Base-by-base conservation (phyloP, 2,888 invertebrate species). In the Helleia helle region DNA sequence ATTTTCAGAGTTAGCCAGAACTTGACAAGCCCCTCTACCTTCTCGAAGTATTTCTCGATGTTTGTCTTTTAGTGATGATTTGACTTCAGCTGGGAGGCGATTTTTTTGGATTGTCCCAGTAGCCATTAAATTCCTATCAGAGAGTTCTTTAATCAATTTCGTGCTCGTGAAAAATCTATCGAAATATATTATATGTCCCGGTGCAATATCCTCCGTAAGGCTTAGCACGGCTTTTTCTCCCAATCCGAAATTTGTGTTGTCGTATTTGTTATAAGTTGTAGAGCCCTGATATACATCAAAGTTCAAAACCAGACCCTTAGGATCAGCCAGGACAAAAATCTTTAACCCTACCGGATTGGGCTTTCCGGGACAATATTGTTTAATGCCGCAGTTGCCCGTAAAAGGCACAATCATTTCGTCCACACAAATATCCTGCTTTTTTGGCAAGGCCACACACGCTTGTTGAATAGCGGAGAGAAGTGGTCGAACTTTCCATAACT, bases 401-500 rank as follows among this genome's bases (percentile, higher is more conserved):
- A 50, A 52, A 1, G 50, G 50, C 2, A 50, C 43, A 11, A 50
- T 48, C 49, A 49, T 50, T 38, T 50, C 49, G 24, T 51, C 51
- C 4, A 54, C 36, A 1, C 31, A 49, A 2, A 48, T 6, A n/a
- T 29, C n/a, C 26, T 46, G 38, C 4, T 36, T 11, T 26, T 28
- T 36, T 24, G 22, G 15, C 40, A 41, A 41, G 26, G 9, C 8
- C 0, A 22, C 8, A 11, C 41, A 49, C 3, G 38, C 42, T 22
- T 25, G 9, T 24, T 13, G 31, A 29, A 50, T 38, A 6, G 29
- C 4, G 5, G 41, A 18, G 12, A 44, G 22, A 11, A 41, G 26
- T 4, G 36, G 39, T 11, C 38, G 27, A 7, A 39, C 24, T 13
- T 43, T 40, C 37, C 37, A 40, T 2, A 38, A 3, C 15, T 38